phyloP scores from a whole-genome alignment of 2,797 vertebrate genomes.

The Merluccius polli region DNA sequence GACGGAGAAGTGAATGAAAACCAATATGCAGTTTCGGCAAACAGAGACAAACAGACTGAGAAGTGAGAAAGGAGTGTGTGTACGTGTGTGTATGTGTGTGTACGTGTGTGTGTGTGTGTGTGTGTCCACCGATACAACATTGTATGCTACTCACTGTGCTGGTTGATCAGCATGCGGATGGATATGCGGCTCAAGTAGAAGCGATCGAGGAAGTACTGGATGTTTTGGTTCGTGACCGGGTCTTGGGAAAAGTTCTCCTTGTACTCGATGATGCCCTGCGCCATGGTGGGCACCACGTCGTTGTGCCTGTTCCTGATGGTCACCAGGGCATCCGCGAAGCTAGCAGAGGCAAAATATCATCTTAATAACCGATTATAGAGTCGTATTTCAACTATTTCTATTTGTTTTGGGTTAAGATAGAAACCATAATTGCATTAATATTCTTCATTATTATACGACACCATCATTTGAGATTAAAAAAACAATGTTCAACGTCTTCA shows the following conservation, averaged over 20 bases:
- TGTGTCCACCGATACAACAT: too few species aligned
- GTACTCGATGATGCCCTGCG: slow-evolving; percentile 90
- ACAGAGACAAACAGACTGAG: too few species aligned
- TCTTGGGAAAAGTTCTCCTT: slow-evolving; percentile 87
- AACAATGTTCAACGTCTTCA: background rate
- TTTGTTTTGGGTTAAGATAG: background rate
- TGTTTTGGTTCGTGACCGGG: slow-evolving; percentile 88
- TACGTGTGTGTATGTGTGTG: too few species aligned
- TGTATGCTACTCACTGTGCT: slow-evolving; percentile 78
- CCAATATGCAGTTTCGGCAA: too few species aligned
- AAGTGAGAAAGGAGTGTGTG: too few species aligned
- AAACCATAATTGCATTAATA: background rate
- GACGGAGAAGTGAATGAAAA: too few species aligned
- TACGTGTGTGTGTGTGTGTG: too few species aligned
- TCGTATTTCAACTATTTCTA: background rate
- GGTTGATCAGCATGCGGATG: slow-evolving; percentile 97
- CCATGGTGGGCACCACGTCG: slow-evolving; percentile 94
- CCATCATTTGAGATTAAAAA: background rate
- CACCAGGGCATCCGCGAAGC: slow-evolving; percentile 84
- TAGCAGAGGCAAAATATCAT: slow-evolving; percentile 38
- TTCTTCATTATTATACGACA: too few species aligned
- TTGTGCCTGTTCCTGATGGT: slow-evolving; percentile 96
- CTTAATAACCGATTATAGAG: background rate
- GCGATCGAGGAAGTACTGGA: slow-evolving; percentile 94
- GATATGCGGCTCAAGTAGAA: slow-evolving; percentile 98